Percentiles rank a stretch among this genome's conserved stretches.
Conservation (phyloP, 2,797 vertebrate genomes). For the Octomys mimax region DNA sequence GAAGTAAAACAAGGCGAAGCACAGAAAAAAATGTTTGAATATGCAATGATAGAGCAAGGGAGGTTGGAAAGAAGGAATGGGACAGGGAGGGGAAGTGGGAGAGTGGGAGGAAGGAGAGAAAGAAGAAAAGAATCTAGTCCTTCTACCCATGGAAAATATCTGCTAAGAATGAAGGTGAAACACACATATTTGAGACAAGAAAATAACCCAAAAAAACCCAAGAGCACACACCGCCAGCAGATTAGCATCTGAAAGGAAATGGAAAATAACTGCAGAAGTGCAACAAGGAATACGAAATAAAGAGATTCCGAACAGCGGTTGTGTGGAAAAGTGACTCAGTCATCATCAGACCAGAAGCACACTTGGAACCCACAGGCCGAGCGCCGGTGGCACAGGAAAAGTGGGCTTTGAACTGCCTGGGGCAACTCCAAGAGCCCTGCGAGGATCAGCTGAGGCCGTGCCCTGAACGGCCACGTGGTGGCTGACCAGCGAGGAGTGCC, state of each 20-base stretch:
- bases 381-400: accelerated
- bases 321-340: neutral
- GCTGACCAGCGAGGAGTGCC: neutral
- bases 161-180: neutral
- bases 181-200: neutral
- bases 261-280: neutral
- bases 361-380: neutral
- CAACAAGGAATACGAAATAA: neutral
- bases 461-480: accelerated
- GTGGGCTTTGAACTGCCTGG: neutral
- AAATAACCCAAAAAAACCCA: neutral
- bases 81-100: neutral
- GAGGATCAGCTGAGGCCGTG: neutral
- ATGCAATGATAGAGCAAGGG: neutral
- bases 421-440: neutral
- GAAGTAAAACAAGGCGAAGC: neutral
- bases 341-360: neutral
- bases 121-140: neutral
- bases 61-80: neutral
- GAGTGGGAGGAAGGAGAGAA: neutral
- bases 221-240: neutral
- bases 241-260: neutral
- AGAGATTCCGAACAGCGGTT: neutral
- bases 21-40: neutral
- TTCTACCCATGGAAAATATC: neutral